Evolutionary conservation across 2,113 vertebrate species (phyloP), one percentile per base, ranked within the genome.

Genomic region (Limnothrissa miodon): DNA sequence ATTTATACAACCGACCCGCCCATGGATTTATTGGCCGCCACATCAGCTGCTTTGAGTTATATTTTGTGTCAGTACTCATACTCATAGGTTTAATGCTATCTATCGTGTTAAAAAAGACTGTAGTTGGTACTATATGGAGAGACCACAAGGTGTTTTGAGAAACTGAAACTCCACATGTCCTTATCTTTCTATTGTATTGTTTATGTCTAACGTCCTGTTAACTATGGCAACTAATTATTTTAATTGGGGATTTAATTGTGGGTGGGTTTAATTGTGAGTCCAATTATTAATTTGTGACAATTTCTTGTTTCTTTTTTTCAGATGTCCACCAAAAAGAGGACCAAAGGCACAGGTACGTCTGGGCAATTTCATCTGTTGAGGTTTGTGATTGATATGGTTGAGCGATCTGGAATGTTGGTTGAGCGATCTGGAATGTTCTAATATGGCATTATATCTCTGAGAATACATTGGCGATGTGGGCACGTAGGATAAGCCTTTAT

Each of bases 271-370:
- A 81, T 51, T 66, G 17, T n/a, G n/a, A n/a, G n/a, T 74, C 11
- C 0, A 15, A 29, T 42, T 85, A 13, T 83, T 53, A 79, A 48
- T 33, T n/a, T 62, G 9, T 82, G 29, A 74, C 79, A 9, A 83
- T 21, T n/a, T 84, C 56, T 25, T 78, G 46, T 82, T 85, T 89
- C 90, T 62, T 93, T 85, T 93, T 81, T 92, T 91, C 84, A 99
- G 97, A 93, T 94, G 85, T 92, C 92, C 89, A 92, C 93, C 83
- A 94, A 92, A 86, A 87, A 84, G 89, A 93, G 86, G 88, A 92
- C 88, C 80, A 90, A 93, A 88, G 90, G 89, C 83, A 90, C 94
- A 93, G 97, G 97, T 98, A 96, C 94, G 95, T 87, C 15, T 82
- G 78, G 78, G 42, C 19, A 3, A 48, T 66, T 79, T 42, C 44